These are phyloP conservation scores for Chunga burmeisteri DNA, from an alignment of 2,113 vertebrate genomes.

Conservation along the genomic window DNA sequence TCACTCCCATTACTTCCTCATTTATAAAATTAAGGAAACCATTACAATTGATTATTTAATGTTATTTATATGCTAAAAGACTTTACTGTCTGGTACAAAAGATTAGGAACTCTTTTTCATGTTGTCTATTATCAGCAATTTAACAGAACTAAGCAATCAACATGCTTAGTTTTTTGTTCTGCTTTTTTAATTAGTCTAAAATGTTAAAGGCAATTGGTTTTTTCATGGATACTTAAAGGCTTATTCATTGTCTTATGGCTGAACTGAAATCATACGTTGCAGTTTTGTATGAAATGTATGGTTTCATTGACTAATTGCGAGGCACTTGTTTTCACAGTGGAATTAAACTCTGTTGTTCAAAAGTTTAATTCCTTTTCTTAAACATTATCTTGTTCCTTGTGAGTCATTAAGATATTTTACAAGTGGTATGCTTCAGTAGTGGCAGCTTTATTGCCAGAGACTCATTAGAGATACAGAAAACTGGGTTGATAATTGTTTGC, in stretches of 20 bases:
- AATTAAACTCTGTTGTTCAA: slow-evolving; percentile 11
- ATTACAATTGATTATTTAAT: neutral
- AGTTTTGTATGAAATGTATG: neutral
- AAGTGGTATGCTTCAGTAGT: neutral
- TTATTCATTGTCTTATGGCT: slow-evolving; percentile 24
- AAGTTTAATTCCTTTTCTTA: slow-evolving; percentile 36
- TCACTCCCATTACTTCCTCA: neutral
- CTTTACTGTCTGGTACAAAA: neutral
- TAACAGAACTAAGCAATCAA: slow-evolving; percentile 19
- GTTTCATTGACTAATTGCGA: slow-evolving; percentile 25
- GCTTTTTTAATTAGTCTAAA: slow-evolving; percentile 11
- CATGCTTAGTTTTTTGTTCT: neutral
- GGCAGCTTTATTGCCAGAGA: slow-evolving; percentile 7
- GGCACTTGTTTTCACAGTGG: neutral
- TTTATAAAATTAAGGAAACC: neutral
- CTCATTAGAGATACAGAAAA: neutral
- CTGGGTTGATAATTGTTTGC: neutral
- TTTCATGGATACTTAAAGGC: slow-evolving; percentile 25
- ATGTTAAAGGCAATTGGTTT: slow-evolving; percentile 30
- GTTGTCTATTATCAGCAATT: neutral
- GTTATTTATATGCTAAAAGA: slow-evolving; percentile 6
- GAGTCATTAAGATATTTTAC: slow-evolving; percentile 19
- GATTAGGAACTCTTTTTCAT: neutral
- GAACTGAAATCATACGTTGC: neutral
- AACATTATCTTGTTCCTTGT: neutral